phyloP scores from a whole-genome alignment of 2,113 vertebrate species.

The Andinoacara biseriatus region DNA sequence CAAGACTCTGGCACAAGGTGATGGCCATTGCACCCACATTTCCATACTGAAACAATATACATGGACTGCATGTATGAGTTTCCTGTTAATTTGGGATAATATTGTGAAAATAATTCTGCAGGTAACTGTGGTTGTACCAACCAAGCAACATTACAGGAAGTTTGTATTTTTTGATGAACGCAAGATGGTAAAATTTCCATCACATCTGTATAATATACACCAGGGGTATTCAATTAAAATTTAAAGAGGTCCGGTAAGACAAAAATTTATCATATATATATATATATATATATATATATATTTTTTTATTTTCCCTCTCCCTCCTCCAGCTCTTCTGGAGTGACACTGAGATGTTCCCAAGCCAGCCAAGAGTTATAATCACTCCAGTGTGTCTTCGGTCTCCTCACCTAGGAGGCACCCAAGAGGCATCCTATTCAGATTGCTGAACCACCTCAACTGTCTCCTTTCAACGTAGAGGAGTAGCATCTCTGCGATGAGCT shows the following conservation, averaged over 20 bases:
- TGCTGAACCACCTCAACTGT: background rate
- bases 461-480: background rate
- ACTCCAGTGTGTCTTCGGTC: no score
- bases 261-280: no score
- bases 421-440: background rate
- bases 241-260: no score
- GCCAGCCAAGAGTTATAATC: no score
- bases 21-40: conserved; percentile 90
- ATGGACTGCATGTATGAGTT: background rate
- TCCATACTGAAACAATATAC: conserved; percentile 82
- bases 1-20: conserved; percentile 91
- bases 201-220: background rate
- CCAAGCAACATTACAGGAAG: no score
- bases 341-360: no score
- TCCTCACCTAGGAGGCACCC: background rate
- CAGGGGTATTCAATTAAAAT: no score
- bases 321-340: background rate
- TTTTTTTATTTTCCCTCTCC: no score
- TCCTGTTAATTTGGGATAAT: background rate
- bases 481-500: fast-evolving
- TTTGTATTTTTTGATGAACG: no score
- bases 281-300: no score
- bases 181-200: background rate
- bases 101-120: background rate
- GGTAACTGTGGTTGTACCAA: no score